These are phyloP conservation scores for Achlya flavicornis DNA, from an alignment of 2,888 invertebrate species.

Conservation along the genomic window DNA sequence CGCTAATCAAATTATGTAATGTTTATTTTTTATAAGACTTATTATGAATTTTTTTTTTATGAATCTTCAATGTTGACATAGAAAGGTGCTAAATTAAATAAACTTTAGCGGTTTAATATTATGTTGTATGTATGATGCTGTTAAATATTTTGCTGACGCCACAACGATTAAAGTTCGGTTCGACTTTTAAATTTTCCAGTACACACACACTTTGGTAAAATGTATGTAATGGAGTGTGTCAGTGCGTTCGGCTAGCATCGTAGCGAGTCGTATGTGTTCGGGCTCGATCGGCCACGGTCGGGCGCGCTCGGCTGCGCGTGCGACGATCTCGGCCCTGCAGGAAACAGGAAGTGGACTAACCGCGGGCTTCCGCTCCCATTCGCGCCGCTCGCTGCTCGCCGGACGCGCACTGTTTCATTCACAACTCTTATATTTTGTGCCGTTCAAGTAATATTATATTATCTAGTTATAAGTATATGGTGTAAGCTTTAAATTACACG, in stretches of 20 bases:
- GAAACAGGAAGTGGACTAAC: conserved; percentile 84
- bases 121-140: no score
- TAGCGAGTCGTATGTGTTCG: conserved; percentile 35
- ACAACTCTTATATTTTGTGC: conserved; percentile 66
- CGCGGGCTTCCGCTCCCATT: conserved; percentile 84
- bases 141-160: no score
- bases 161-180: no score
- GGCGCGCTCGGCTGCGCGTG: conserved; percentile 71
- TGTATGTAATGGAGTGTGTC: conserved; percentile 22
- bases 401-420: conserved; percentile 78
- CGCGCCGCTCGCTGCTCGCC: conserved; percentile 63
- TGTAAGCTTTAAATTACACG: conserved; percentile 44
- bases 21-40: no score
- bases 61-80: no score
- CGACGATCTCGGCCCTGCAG: conserved; percentile 77
- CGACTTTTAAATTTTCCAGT: not conserved
- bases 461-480: conserved; percentile 29
- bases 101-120: not conserved
- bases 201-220: not conserved
- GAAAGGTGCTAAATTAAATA: no score
- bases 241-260: conserved; percentile 31
- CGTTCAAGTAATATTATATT: conserved; percentile 64
- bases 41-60: no score
- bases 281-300: conserved; percentile 52
- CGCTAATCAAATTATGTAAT: no score